Conservation (phyloP, 2,113 vertebrate genomes). For the Hydropotes inermis region DNA sequence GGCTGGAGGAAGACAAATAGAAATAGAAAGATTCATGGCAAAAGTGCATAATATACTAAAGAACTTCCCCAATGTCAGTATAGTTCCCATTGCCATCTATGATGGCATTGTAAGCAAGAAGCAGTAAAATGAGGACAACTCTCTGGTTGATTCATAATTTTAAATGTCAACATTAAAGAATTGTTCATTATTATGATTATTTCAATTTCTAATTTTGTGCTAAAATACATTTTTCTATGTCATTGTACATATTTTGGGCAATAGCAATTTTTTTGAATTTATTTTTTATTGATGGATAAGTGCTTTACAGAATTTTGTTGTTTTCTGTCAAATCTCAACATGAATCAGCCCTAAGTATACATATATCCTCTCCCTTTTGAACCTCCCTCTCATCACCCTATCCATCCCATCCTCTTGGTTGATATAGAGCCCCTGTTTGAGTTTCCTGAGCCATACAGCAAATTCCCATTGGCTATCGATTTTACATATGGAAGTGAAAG, state of each 20-base stretch:
- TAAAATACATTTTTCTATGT: neutral
- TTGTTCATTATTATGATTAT: neutral
- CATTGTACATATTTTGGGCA: neutral
- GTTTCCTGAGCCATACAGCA: neutral
- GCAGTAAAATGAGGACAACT: neutral
- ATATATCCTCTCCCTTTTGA: neutral
- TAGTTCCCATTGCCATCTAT: neutral
- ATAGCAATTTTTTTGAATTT: neutral
- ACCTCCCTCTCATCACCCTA: neutral
- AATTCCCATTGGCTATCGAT: neutral
- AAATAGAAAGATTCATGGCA: conserved; percentile 18
- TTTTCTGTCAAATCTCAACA: neutral
- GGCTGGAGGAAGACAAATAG: conserved; percentile 17
- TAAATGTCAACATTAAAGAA: neutral
- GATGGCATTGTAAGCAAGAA: neutral
- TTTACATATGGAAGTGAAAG: neutral
- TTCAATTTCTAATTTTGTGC: neutral
- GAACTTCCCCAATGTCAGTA: neutral
- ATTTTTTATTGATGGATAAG: neutral
- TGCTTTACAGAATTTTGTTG: neutral
- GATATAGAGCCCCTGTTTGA: neutral
- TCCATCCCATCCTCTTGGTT: neutral
- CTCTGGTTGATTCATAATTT: neutral
- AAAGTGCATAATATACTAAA: neutral
- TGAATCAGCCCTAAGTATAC: neutral